These are phyloP conservation scores for Phrynosoma platyrhinos DNA, from an alignment of 2,113 vertebrate species.

Conservation along the genomic window DNA sequence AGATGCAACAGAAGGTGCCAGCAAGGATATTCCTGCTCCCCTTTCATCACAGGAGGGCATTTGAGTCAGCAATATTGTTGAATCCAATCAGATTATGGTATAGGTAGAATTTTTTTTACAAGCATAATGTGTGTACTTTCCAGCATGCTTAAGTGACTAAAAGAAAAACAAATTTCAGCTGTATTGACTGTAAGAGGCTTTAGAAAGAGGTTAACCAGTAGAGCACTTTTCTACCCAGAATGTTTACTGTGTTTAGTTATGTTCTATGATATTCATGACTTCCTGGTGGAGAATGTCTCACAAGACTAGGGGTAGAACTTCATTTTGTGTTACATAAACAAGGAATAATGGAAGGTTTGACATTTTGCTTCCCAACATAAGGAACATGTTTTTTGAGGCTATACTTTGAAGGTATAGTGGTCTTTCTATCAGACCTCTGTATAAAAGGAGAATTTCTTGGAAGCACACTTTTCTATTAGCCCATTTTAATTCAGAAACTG, in stretches of 20 bases:
- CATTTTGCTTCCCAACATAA: not conserved
- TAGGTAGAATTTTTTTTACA: not conserved
- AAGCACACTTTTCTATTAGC: not conserved
- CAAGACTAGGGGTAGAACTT: not conserved
- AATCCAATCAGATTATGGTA: not conserved
- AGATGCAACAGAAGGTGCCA: not conserved
- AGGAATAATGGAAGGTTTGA: not conserved
- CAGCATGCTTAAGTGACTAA: not conserved
- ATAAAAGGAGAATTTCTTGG: not conserved
- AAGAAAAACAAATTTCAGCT: not conserved
- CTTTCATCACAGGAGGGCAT: not conserved
- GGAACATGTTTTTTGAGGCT: not conserved
- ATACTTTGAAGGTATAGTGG: not conserved
- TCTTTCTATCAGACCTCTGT: not conserved
- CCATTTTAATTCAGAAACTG: not conserved
- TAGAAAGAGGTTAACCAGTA: not conserved
- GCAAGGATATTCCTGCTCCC: not conserved
- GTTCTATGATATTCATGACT: not conserved
- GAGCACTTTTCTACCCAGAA: not conserved
- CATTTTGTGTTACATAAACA: not conserved
- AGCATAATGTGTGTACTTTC: not conserved
- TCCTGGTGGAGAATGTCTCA: not conserved
- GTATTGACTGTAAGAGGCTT: not conserved
- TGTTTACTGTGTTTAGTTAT: not conserved
- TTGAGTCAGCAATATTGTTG: not conserved